Base-by-base conservation (phyloP, 2,113 vertebrate genomes). In the Varanus salvator region DNA sequence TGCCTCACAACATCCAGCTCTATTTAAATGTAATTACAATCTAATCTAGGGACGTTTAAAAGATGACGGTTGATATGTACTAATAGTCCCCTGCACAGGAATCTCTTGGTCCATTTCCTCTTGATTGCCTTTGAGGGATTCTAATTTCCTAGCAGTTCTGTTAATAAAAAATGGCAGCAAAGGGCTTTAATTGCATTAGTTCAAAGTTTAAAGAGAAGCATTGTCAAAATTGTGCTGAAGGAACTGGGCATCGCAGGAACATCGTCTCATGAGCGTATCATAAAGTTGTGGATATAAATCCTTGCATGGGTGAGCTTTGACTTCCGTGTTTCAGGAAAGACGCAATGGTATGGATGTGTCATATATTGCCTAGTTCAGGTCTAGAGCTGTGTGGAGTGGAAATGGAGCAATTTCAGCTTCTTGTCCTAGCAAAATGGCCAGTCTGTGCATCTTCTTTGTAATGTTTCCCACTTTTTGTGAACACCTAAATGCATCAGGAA, bases 21-120 rank as follows among this genome's bases (percentile, higher is more conserved):
- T 94, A 81, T 86, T 86, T 86, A 72, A 86, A 64, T 72, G 34
- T 81, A 91, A 93, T 93, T 93, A 83, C 72, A 64, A n/a, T 52
- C 57, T 76, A 52, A 87, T 84, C 60, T 83, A 44, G n/a, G 82
- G 34, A 81, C 92, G 6, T 77, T 92, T 81, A 87, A 84, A 69
- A 86, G 90, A 81, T 91, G 88, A 80, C 85, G 57, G n/a, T 92
- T 86, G 38, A 7, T 86, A 60, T 44, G 52, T 86, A 8, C 52
- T 91, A 85, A 17, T 27, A 91, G 90, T 23, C 66, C 34, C 75
- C 72, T 34, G 34, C 7, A 12, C 38, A 6, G 69, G 44, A 86
- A 90, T 80, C 84, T 50, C 66, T 81, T 86, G 76, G 15, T 89
- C 80, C 15, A 6, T 92, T 94, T 71, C 60, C 71, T 78, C 68